Evolutionary conservation across 92 coral and sea anemone genomes (phyloP), one percentile per base, ranked within the genome.

Genomic region (Epizoanthus rinbou): DNA sequence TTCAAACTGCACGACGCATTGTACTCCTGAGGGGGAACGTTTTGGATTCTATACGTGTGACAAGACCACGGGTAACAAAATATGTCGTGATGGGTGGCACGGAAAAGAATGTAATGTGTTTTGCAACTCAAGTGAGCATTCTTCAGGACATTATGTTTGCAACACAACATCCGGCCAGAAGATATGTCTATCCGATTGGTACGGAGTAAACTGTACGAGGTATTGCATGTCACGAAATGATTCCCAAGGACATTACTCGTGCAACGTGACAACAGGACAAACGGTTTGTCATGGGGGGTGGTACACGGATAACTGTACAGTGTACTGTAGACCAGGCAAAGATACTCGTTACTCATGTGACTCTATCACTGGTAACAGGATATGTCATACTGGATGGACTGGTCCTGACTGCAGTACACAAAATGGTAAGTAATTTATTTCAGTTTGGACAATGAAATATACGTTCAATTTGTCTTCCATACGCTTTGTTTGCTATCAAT

Each of bases 271-370:
- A 0, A 70, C 60, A 24, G 96, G 96, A 1, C 37, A 24, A 3
- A 89, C 79, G 85, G 80, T 80, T 41, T 91, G 98, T 82, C 79
- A 54, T 6, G 60, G 18, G 68, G 81, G 88, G 60, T 94, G 95
- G 95, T 84, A 80, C 92, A 91, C 95, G 53, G 72, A 60, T 1
- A 82, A 86, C 24, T 94, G 98, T 37, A 68, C 21, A 8, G 85
- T 60, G 76, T 79, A 84, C 68, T 94, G 98, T 65, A 75, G 70
- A 8, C 89, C 91, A 17, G 84, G 63, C 16, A 86, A 91, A 47
- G 89, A 88, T 83, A 80, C 57, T 80, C 15, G 16, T 13, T 72
- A 86, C 81, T 63, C 75, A 16, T 91, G 93, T 74, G 84, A 86
- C 74, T 53, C 58, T 6, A 56, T 60, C 5, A 78, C 86, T 28